phyloP scores from a whole-genome alignment of 2,797 vertebrate species.

The Tapirus indicus region DNA sequence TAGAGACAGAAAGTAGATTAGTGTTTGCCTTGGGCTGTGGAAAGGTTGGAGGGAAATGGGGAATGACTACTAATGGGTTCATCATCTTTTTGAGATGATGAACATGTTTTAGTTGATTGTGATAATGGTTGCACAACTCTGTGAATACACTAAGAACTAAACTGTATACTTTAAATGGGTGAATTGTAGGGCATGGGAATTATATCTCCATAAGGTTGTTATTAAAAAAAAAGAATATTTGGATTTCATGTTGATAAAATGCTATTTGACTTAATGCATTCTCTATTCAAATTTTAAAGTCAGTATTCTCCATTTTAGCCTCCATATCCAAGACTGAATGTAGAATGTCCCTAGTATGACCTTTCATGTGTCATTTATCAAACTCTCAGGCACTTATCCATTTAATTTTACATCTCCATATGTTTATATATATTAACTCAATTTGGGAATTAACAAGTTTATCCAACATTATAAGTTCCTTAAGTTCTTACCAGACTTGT shows the following conservation, averaged over 20 bases:
- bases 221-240: not conserved
- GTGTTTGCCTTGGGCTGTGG: not conserved
- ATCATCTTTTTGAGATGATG: not conserved
- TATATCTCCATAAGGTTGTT: conserved; percentile 13
- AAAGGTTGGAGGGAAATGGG: not conserved
- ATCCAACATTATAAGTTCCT: conserved; percentile 29
- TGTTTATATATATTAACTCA: not conserved
- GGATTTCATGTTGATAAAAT: not conserved
- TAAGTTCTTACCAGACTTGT: conserved; percentile 48
- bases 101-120: conserved; percentile 36
- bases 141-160: conserved; percentile 44
- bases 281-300: conserved; percentile 9
- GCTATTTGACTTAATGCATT: conserved; percentile 8
- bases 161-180: conserved; percentile 3
- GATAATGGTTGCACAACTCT: not conserved
- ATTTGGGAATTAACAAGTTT: conserved; percentile 24
- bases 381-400: not conserved
- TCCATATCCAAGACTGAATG: not conserved
- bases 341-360: not conserved
- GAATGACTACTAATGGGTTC: not conserved
- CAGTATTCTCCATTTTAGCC: not conserved
- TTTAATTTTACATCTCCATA: not conserved
- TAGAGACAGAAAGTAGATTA: not conserved
- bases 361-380: conserved; percentile 23
- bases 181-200: not conserved